Base-by-base conservation (phyloP, 2,113 vertebrate genomes). In the Labeo rohita region DNA sequence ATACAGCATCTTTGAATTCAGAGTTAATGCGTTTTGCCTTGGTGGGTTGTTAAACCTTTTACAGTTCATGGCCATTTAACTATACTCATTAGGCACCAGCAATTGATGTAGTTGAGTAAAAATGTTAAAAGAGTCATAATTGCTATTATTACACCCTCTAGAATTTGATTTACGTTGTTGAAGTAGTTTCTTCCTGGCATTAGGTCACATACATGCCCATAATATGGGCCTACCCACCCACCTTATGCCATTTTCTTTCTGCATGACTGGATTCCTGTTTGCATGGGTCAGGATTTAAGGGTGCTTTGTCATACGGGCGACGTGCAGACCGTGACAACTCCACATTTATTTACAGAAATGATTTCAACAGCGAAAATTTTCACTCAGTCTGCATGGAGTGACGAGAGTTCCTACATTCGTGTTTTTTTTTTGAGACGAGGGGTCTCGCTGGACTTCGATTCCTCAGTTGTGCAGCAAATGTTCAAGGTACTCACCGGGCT, bases 401-500 rank as follows among this genome's bases (percentile, higher is more conserved):
- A 78, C 0, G 9, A 23, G 23, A 76, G 34, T 21, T 16, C 6
- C n/a, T 47, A 5, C 21, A 65, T 49, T 11, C 3, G 21, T 18
- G 18, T 11, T 70, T 88, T 54, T 50, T 18, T 13, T 47, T 65
- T 61, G n/a, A 50, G 11, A 65, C 15, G 45, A 80, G 21, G 45
- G 61, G 39, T 39, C 85, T 39, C 18, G 39, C 73, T 87, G 39
- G 56, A 89, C 59, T 82, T 77, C 52, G 81, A 74, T 66, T 65
- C 72, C 91, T 84, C 7, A 61, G 86, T 80, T 89, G 89, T 83
- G 70, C 80, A 84, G 85, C 39, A 80, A 89, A 86, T 72, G 39
- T 93, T 92, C 78, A 86, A 91, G 89, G 87, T 89, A 85, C 86
- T 80, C 84, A 87, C 65, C 15, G 81, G 28, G 85, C 87, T 90